Base-by-base conservation (phyloP, 2,113 vertebrate genomes). In the Puma concolor region DNA sequence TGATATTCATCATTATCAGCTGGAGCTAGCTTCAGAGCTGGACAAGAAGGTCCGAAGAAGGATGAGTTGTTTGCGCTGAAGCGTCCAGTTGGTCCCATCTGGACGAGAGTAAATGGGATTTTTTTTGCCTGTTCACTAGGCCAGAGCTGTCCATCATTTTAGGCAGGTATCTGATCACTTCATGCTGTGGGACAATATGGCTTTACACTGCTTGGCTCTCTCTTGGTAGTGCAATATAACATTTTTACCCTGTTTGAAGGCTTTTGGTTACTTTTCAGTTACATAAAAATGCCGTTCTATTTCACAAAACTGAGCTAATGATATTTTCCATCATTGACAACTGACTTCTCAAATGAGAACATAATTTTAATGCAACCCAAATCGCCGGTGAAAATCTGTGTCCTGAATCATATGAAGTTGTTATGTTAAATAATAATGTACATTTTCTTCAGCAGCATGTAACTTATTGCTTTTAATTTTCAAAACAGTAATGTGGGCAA, bases 31-130 rank as follows among this genome's bases (percentile, higher is more conserved):
- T 99, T 99, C 98, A 97, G 98, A 99, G 99, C 99, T 89, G 98
- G 99, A 99, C 99, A 99, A 98, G 99, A 98, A 99, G 99, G 98
- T 99, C 99, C 95, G 98, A 99, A 99, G 99, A 99, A 99, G 98
- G 99, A 99, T 99, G 99, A 99, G 99, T 99, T 99, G 99, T 99
- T 99, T 99, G 99, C 98, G 84, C 98, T 99, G 98, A 99, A 99
- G 99, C 99, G 98, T 99, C 99, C 99, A 99, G 99, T 99, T 99
- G 99, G 99, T 99, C 99, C 99, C 99, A 99, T 99, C 99, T 99
- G 99, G 99, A 99, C 98, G 98, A 98, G 97, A 99, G 98, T 98
- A 99, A 99, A 99, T 99, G 99, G 99, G 98, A 98, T 99, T 99
- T 99, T 98, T 98, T 99, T 98, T 98, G 97, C 98, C 98, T 99